phyloP scores from a whole-genome alignment of 2,888 invertebrate species.

The Stenchaetothrips biformis region DNA sequence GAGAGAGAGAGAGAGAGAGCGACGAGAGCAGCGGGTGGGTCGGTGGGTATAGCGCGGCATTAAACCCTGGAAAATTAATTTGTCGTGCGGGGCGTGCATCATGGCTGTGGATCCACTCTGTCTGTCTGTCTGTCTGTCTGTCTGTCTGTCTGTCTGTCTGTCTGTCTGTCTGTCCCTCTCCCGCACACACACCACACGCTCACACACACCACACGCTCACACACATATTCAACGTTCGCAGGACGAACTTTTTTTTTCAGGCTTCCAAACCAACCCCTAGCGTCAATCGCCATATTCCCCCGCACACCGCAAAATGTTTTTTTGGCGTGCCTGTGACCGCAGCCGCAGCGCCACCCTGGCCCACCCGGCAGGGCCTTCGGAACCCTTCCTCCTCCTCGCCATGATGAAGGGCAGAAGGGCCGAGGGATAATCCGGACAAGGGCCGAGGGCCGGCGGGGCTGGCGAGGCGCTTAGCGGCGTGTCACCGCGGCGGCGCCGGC shows the following conservation, averaged over 20 bases:
- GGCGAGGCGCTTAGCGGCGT: no score
- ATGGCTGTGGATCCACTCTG: not conserved
- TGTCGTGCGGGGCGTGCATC: not conserved
- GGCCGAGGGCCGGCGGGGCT: no score
- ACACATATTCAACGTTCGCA: no score
- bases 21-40: not conserved
- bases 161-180: constrained; percentile 8
- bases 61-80: not conserved
- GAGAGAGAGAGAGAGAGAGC: not conserved
- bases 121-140: not conserved
- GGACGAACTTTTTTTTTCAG: no score
- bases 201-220: no score
- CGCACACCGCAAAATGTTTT: no score
- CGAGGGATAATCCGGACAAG: no score
- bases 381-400: not conserved
- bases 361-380: not conserved
- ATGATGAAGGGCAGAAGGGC: no score
- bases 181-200: not conserved
- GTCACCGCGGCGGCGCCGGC: no score
- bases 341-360: not conserved
- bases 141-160: not conserved
- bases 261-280: no score
- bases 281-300: no score
- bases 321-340: not conserved
- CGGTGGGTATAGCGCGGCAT: not conserved